These are phyloP conservation scores for Perdix hodgsoniae DNA, from an alignment of 2,797 vertebrate species.

Conservation along the genomic window DNA sequence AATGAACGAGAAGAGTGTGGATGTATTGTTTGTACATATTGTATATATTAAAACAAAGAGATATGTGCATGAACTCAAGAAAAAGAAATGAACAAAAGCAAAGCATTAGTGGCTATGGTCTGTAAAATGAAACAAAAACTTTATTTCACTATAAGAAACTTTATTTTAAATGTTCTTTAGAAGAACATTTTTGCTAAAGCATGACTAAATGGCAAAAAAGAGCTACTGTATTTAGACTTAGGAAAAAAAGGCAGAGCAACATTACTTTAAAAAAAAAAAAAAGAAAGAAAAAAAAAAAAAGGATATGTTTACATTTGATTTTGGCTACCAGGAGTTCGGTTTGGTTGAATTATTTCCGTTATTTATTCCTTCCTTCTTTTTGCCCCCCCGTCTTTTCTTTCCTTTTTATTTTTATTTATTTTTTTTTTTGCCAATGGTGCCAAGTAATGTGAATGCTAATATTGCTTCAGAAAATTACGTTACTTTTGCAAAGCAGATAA, in stretches of 20 bases:
- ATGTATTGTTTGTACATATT: conserved; percentile 99
- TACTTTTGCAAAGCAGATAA: conserved; percentile 97
- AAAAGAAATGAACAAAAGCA: conserved; percentile 94
- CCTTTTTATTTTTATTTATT: background rate
- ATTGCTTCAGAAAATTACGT: conserved; percentile 93
- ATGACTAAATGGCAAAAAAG: conserved; percentile 97
- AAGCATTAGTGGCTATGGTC: conserved; percentile 99
- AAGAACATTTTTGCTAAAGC: conserved; percentile 99
- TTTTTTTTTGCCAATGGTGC: conserved; percentile 95
- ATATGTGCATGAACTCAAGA: conserved; percentile 99
- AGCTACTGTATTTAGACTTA: conserved; percentile 98
- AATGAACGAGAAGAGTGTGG: conserved; percentile 96
- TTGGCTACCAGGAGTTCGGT: conserved; percentile 94
- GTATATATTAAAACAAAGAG: conserved; percentile 98
- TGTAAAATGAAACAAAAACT: conserved; percentile 98
- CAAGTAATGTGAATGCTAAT: conserved; percentile 99
- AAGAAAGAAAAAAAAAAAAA: conserved; percentile 79
- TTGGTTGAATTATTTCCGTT: conserved; percentile 78
- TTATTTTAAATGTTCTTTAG: conserved; percentile 99
- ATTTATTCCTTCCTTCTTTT: conserved; percentile 70
- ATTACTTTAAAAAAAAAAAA: conserved; percentile 83
- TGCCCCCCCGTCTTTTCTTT: background rate
- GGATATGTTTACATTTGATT: conserved; percentile 94
- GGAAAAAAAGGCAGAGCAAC: conserved; percentile 94
- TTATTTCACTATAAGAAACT: conserved; percentile 99